Evolutionary conservation across 2,888 invertebrate genomes (phyloP).

Genomic region (Trachelus troglodyta): DNA sequence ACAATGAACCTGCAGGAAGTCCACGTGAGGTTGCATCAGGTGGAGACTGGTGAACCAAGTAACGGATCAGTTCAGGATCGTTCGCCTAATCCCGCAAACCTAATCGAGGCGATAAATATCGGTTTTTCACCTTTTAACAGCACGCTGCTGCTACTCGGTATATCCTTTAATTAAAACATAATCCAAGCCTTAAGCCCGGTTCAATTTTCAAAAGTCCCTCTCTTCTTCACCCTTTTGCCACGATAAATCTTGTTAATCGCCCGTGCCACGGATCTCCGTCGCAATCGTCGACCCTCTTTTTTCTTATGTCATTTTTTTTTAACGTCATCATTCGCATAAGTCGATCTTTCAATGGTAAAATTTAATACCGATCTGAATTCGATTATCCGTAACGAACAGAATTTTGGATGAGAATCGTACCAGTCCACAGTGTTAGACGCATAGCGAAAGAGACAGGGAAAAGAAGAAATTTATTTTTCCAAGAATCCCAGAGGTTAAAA

Average conservation of each 20-base stretch:
- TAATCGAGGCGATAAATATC: conserved; percentile 50
- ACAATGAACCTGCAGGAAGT: not conserved
- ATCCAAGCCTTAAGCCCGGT: conserved; percentile 50
- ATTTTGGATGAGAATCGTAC: not conserved
- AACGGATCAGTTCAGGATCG: not conserved
- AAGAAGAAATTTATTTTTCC: not conserved
- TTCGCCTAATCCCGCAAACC: conserved; percentile 9
- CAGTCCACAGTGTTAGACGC: not conserved
- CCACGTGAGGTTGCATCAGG: conserved; percentile 31
- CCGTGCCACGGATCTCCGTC: conserved; percentile 13
- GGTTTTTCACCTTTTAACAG: conserved; percentile 40
- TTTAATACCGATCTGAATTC: not conserved
- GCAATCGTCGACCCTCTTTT: conserved; percentile 9
- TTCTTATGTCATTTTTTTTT: not conserved
- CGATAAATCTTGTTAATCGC: conserved; percentile 44
- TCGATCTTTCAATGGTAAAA: not conserved
- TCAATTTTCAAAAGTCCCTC: conserved; percentile 35
- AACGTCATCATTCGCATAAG: not conserved
- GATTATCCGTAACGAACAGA: not conserved
- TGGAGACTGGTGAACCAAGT: conserved; percentile 23
- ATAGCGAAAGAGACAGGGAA: conserved; percentile 4
- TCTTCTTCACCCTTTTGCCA: conserved; percentile 30
- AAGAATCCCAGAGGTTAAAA: not conserved
- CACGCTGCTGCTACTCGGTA: conserved; percentile 37
- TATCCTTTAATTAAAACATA: conserved; percentile 57